A percentile compares a stretch with the other conserved stretches of the same genome.
These are phyloP conservation scores for Panthera leo DNA, from an alignment of 2,113 vertebrate genomes.

Conservation along the genomic window DNA sequence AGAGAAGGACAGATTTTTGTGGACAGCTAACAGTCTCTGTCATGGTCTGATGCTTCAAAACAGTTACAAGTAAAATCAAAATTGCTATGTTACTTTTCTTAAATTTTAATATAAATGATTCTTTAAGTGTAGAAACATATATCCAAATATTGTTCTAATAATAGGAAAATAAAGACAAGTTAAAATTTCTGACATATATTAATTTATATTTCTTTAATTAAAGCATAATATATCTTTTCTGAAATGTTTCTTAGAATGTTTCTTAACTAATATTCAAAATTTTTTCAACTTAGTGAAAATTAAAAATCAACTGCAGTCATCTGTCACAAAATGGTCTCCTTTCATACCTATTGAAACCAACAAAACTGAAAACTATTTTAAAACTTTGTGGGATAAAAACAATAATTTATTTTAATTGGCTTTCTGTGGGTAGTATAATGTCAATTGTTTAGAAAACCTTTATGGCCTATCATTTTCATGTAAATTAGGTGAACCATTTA, in stretches of 20 bases:
- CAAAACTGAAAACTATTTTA: constrained; percentile 19
- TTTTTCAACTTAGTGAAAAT: background rate
- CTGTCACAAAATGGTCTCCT: background rate
- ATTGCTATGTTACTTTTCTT: background rate
- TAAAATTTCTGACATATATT: background rate
- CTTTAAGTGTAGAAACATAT: background rate
- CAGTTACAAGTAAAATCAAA: background rate
- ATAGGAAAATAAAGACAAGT: background rate
- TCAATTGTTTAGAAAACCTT: constrained; percentile 31
- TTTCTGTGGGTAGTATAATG: constrained; percentile 15
- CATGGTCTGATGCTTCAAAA: background rate
- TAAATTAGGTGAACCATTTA: constrained; percentile 16
- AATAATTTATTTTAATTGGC: constrained; percentile 21
- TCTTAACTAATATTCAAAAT: background rate
- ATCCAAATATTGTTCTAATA: background rate
- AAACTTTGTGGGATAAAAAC: background rate
- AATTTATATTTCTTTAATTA: background rate
- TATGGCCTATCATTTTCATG: background rate
- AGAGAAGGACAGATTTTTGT: background rate
- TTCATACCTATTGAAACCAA: background rate
- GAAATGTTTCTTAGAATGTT: background rate
- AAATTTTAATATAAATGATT: background rate
- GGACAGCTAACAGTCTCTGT: background rate
- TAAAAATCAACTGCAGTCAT: background rate
- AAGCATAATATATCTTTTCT: background rate